Base-by-base conservation (phyloP, 37 sponge, comb jelly and placozoan species). In the Chondrilla cf. caribensis region DNA sequence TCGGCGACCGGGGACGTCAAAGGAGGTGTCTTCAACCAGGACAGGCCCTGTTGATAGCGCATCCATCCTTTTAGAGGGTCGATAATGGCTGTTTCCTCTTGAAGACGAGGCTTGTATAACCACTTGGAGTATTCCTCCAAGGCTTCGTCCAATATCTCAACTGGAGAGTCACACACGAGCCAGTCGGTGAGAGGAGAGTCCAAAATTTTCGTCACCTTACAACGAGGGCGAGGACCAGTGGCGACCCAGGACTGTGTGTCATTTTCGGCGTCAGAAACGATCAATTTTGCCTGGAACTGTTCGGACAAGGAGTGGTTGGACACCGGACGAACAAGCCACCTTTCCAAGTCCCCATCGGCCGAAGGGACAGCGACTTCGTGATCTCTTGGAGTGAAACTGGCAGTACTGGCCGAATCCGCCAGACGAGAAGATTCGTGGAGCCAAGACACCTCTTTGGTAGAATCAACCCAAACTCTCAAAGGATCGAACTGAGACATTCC, bases 341-440 rank as follows among this genome's bases (percentile, higher is more conserved):
- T 39, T n/a, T 42, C 44, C 41, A 42, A 3, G 9, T 73, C 76
- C 2, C 44, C 44, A 41, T 39, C 41, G 25, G 41, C 25, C 7
- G 15, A 11, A 40, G 76, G 11, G 2, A 73, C 44, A 21, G 76
- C 76, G 22, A 73, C 44, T 22, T 73, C 41, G 76, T 73, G 76
- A 21, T 73, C 76, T 9, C 76, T 37, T 22, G 76, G 76, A 1
- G 24, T 19, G 6, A 24, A 32, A 37, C 44, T 42, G 22, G 9
- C 17, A 21, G 76, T 40, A 3, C 7, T 26, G 32, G 32, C 2
- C 32, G 31, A 2, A 33, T 67, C 68, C 35, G 33, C 14, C 32
- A 29, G 4, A 33, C 68, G 68, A 1, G 68, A 7, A 33, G 68
- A 8, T 4, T 67, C 68, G 35, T 33, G 24, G 3, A 73, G 44